These are phyloP conservation scores for Chamaetylas fuelleborni DNA, from an alignment of 2,113 vertebrate genomes.

Conservation along the genomic window DNA sequence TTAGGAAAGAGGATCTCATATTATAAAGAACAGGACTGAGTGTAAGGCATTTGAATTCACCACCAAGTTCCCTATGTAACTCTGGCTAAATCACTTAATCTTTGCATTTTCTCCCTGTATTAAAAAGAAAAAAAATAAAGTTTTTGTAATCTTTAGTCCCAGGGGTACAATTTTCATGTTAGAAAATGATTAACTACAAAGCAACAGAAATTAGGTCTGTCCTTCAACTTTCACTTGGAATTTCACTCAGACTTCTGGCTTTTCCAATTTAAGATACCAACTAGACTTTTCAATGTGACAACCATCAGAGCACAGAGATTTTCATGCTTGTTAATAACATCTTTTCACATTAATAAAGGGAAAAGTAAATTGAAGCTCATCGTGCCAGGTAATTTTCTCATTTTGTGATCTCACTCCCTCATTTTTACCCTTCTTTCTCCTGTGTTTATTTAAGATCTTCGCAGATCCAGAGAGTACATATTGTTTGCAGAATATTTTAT, in stretches of 20 bases:
- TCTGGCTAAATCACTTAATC: neutral
- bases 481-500: neutral
- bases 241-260: neutral
- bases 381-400: neutral
- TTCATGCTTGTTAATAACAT: neutral
- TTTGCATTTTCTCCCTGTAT: neutral
- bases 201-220: neutral
- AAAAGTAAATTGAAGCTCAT: conserved; percentile 17
- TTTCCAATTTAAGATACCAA: neutral
- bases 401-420: neutral
- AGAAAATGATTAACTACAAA: neutral
- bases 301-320: neutral
- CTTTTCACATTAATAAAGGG: neutral
- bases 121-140: neutral
- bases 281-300: neutral
- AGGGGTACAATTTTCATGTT: neutral
- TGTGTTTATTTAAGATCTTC: neutral
- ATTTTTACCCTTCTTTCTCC: neutral
- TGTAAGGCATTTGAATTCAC: neutral
- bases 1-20: neutral
- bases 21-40: neutral
- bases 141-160: neutral
- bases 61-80: neutral
- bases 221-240: neutral
- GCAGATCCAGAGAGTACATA: neutral